Conservation (phyloP, 2,888 invertebrate genomes). For the Adineta ricciae region DNA sequence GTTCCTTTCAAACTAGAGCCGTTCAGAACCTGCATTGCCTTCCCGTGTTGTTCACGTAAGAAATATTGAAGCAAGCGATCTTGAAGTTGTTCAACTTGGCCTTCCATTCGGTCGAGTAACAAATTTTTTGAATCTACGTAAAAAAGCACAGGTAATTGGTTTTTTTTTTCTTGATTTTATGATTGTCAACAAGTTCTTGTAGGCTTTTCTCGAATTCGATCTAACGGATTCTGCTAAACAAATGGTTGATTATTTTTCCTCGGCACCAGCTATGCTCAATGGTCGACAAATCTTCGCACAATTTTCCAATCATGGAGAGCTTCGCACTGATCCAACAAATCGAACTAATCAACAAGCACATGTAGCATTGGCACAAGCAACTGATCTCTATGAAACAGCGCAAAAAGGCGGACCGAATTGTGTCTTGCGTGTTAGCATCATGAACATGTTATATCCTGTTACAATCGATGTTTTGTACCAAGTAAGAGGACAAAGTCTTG, state of each 20-base stretch:
- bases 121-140: constrained; percentile 93
- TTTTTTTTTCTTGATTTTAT: neutral
- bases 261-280: constrained; percentile 79
- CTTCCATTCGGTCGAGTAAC: constrained; percentile 93
- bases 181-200: constrained; percentile 37
- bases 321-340: constrained; percentile 73
- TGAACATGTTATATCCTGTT: constrained; percentile 95
- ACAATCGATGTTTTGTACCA: constrained; percentile 89
- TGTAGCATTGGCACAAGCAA: constrained; percentile 45
- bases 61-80: constrained; percentile 74
- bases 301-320: constrained; percentile 86
- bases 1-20: neutral
- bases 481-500: constrained; percentile 38
- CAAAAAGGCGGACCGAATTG: constrained; percentile 55
- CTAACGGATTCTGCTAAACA: constrained; percentile 82
- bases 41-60: constrained; percentile 94
- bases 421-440: constrained; percentile 91
- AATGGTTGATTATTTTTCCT: constrained; percentile 88
- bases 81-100: constrained; percentile 91
- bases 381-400: constrained; percentile 56
- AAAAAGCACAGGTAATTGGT: constrained; percentile 42
- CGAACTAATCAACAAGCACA: constrained; percentile 39
- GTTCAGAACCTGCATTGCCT: constrained; percentile 6
- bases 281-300: constrained; percentile 94
- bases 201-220: constrained; percentile 95